These are phyloP conservation scores for Erythrolamprus reginae DNA, from an alignment of 2,113 vertebrate genomes.

Conservation along the genomic window DNA sequence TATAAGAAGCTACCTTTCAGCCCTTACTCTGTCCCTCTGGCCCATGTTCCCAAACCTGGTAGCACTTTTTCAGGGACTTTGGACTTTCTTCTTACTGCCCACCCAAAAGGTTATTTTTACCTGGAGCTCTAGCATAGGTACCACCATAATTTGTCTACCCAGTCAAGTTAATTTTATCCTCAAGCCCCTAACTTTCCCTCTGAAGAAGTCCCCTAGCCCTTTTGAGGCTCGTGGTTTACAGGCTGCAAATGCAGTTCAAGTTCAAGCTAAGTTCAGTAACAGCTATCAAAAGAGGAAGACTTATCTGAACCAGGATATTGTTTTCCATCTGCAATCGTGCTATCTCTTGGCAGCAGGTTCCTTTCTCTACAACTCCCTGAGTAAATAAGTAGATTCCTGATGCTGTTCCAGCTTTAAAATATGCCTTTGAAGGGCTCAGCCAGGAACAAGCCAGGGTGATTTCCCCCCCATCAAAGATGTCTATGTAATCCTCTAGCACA, in stretches of 20 bases:
- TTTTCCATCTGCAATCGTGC: conserved; percentile 60
- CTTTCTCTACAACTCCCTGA: conserved; percentile 53
- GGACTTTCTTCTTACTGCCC: background rate
- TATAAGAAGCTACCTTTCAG: background rate
- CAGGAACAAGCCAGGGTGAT: conserved; percentile 36
- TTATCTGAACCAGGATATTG: conserved; percentile 64
- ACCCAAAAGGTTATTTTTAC: background rate
- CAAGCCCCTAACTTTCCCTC: background rate
- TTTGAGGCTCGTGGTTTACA: conserved; percentile 14
- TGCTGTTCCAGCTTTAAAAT: conserved; percentile 59
- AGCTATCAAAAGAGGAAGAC: conserved; percentile 41
- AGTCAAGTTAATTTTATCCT: background rate
- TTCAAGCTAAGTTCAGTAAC: conserved; percentile 56
- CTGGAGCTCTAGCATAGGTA: background rate
- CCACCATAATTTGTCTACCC: background rate
- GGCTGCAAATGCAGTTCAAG: conserved; percentile 32
- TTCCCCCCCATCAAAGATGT: conserved; percentile 16
- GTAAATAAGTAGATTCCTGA: conserved; percentile 71
- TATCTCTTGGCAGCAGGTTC: conserved; percentile 61
- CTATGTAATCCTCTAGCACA: conserved; percentile 22
- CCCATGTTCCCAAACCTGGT: background rate
- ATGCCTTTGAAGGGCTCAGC: conserved; percentile 62
- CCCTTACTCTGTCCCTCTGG: background rate
- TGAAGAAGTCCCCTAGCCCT: background rate
- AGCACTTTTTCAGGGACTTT: background rate